Percentiles rank a stretch among this genome's conserved stretches.
These are phyloP conservation scores for Calameuta filiformis DNA, from an alignment of 2,888 invertebrate species.

Conservation along the genomic window DNA sequence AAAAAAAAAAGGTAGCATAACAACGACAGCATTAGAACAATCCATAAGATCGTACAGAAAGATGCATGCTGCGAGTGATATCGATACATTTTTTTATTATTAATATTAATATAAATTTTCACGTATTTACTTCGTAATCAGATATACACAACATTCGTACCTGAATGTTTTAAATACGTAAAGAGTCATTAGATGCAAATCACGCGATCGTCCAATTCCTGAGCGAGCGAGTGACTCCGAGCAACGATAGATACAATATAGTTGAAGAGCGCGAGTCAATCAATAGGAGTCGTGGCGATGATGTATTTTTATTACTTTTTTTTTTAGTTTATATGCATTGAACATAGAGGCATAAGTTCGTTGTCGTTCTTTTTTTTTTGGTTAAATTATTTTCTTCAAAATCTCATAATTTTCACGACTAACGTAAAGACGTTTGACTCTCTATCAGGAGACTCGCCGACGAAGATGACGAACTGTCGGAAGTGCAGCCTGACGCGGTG, in stretches of 20 bases:
- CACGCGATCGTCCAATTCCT: neutral
- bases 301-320: neutral
- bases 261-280: neutral
- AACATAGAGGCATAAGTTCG: neutral
- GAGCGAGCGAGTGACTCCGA: neutral
- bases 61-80: neutral
- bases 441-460: conserved; percentile 79
- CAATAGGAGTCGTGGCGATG: neutral
- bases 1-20: neutral
- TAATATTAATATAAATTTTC: neutral
- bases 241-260: neutral
- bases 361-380: neutral
- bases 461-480: conserved; percentile 95
- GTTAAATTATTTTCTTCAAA: neutral
- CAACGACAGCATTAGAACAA: neutral
- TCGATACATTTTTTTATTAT: neutral
- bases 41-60: neutral
- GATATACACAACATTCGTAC: neutral
- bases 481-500: conserved; percentile 96
- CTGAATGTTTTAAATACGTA: neutral
- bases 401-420: conserved; percentile 1
- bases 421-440: neutral
- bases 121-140: neutral
- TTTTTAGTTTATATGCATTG: neutral
- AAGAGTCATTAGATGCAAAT: neutral